Evolutionary conservation across 2,888 invertebrate genomes (phyloP).

Genomic region (Microctonus hyperodae): DNA sequence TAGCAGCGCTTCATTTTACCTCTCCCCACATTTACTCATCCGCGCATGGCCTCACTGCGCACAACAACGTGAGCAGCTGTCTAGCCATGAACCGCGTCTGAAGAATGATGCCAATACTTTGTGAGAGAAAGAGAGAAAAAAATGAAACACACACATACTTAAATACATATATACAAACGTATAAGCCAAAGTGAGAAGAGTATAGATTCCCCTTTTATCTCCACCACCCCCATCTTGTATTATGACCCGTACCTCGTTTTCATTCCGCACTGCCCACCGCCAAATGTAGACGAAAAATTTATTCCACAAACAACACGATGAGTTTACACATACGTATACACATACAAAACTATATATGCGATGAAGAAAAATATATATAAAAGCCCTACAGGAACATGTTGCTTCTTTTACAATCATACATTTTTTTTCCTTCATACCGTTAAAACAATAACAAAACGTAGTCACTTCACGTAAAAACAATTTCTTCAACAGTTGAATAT

Average conservation of each 20-base stretch:
- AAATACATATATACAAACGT: conserved; percentile 5
- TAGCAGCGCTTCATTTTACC: conserved; percentile 24
- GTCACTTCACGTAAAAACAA: background rate
- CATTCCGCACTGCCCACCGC: no score
- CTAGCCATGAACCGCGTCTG: conserved; percentile 21
- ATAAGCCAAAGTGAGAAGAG: background rate
- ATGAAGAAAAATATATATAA: conserved; percentile 17
- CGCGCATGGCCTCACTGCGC: conserved; percentile 37
- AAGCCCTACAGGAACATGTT: conserved; percentile 19
- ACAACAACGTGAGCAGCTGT: conserved; percentile 26
- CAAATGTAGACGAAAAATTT: conserved; percentile 23
- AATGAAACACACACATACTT: background rate
- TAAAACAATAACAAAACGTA: background rate
- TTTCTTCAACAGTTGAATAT: no score
- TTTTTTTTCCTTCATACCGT: background rate
- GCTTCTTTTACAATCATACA: conserved; percentile 4
- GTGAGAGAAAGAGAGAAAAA: background rate
- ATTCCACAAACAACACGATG: conserved; percentile 14
- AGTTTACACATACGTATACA: no score
- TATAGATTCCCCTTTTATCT: conserved; percentile 9
- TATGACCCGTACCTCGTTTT: conserved; percentile 20
- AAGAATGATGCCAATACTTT: background rate
- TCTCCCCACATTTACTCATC: conserved; percentile 30
- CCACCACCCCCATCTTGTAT: background rate
- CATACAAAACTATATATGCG: no score